Percentiles rank a stretch among this genome's conserved stretches.
Evolutionary conservation across 2,888 invertebrate species (phyloP).

Genomic region (Sinopyrophorus schimmeli): DNA sequence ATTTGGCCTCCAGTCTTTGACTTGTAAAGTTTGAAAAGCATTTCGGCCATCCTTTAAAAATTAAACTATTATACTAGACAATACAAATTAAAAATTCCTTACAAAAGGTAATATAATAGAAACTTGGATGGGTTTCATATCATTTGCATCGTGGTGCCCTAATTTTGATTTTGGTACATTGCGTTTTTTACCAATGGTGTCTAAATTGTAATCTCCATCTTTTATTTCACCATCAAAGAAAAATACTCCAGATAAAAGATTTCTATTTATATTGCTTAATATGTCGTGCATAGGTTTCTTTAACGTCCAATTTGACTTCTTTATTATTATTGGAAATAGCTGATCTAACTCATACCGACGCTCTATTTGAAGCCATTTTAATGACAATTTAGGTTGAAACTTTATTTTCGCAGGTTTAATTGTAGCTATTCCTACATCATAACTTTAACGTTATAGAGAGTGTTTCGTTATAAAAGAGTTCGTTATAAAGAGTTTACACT

Average conservation of each 20-base stretch:
- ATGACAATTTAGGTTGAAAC: slow-evolving; percentile 65
- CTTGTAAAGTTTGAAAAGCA: no score
- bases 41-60: slow-evolving; percentile 55
- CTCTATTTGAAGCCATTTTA: slow-evolving; percentile 77
- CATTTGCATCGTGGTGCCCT: slow-evolving; percentile 55
- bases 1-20: slow-evolving; percentile 72
- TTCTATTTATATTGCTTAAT: slow-evolving; percentile 61
- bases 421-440: slow-evolving; percentile 61
- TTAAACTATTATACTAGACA: slow-evolving; percentile 32
- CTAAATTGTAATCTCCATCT: slow-evolving; percentile 65
- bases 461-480: no score
- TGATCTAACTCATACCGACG: slow-evolving; percentile 77
- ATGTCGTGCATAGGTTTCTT: slow-evolving; percentile 71
- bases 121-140: slow-evolving; percentile 63
- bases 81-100: slow-evolving; percentile 54
- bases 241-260: slow-evolving; percentile 67
- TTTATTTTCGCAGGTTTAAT: slow-evolving; percentile 78
- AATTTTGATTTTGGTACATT: slow-evolving; percentile 56
- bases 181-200: slow-evolving; percentile 65
- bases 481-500: no score
- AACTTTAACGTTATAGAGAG: no score
- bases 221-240: slow-evolving; percentile 75
- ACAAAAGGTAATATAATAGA: slow-evolving; percentile 73
- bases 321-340: slow-evolving; percentile 68
- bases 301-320: slow-evolving; percentile 65